Conservation (phyloP, 2,888 invertebrate species). For the Temnothorax rugatulus region DNA sequence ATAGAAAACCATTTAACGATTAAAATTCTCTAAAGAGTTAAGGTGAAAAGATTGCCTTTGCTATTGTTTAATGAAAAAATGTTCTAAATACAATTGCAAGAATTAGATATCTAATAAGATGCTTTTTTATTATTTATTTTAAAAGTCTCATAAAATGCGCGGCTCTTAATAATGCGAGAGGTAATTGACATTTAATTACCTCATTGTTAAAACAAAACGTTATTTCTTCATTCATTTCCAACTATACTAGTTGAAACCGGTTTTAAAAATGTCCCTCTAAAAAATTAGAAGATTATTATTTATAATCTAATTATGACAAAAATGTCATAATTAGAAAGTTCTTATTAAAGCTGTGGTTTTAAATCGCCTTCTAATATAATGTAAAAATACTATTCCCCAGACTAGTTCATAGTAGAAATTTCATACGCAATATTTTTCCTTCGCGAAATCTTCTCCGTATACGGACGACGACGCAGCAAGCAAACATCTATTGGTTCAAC, state of each 20-base stretch:
- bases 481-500: conserved; percentile 37
- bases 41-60: background rate
- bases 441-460: background rate
- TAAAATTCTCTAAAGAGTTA: conserved; percentile 2
- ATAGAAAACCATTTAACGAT: background rate
- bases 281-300: background rate
- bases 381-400: conserved; percentile 14
- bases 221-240: background rate
- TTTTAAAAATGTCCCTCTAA: background rate
- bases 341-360: background rate
- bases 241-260: background rate
- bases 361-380: background rate
- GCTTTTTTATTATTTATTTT: background rate
- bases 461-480: background rate
- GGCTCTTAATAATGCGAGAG: background rate
- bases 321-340: conserved; percentile 21
- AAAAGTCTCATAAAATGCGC: background rate
- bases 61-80: background rate
- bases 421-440: background rate
- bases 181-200: conserved; percentile 5
- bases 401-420: background rate
- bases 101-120: background rate
- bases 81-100: background rate
- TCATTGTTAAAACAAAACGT: background rate
- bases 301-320: background rate